phyloP scores from a whole-genome alignment of 2,113 vertebrate genomes.

The Gila orcuttii region DNA sequence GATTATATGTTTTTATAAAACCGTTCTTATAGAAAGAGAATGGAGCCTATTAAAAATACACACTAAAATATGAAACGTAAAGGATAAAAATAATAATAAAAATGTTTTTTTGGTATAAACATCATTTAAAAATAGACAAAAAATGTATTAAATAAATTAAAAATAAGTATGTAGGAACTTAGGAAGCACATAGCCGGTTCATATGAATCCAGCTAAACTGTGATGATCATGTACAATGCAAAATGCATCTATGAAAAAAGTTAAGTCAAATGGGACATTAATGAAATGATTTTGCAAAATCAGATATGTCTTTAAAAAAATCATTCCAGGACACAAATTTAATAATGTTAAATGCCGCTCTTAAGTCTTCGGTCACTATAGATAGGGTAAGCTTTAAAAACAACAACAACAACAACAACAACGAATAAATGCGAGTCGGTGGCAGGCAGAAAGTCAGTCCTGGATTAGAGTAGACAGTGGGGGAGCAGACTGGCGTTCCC shows the following conservation, averaged over 20 bases:
- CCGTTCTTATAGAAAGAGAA: not conserved
- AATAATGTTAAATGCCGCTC: slow-evolving; percentile 50
- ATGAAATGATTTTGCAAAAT: not conserved
- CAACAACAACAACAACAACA: slow-evolving; percentile 19
- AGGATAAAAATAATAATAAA: not conserved
- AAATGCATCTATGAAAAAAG: not conserved
- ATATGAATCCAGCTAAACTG: not conserved
- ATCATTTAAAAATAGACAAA: not conserved
- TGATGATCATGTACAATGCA: not conserved
- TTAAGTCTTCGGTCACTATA: slow-evolving; percentile 33
- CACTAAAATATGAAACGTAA: not conserved
- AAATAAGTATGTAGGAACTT: not conserved
- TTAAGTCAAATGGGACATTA: not conserved
- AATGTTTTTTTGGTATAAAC: not conserved
- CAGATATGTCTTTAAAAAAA: slow-evolving; percentile 27
- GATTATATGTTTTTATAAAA: not conserved
- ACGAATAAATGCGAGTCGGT: slow-evolving; percentile 33
- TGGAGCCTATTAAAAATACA: not conserved
- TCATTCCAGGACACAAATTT: slow-evolving; percentile 37
- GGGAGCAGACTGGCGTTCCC: slow-evolving; percentile 26
- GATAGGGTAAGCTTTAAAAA: slow-evolving; percentile 61
- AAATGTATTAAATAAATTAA: not conserved
- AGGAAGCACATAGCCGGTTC: not conserved
- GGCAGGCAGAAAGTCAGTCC: slow-evolving; percentile 38
- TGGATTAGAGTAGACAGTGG: slow-evolving; percentile 51